Evolutionary conservation across 1,140 invertebrate genomes (phyloP), one percentile per base, ranked within the genome.

Genomic region (Papilio machaon): DNA sequence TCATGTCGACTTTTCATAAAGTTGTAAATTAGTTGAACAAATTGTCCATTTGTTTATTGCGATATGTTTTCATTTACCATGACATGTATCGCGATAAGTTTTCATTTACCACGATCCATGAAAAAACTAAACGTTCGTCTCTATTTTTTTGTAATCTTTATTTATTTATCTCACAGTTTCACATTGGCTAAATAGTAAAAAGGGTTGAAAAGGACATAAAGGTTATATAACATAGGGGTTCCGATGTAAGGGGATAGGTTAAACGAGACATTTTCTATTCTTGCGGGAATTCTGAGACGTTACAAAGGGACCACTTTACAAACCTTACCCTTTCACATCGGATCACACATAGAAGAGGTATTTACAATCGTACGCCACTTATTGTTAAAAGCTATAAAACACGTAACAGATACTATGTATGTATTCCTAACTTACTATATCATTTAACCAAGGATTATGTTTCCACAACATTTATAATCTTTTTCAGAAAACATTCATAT

Each of bases 191-290:
- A 70, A 70, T 35, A 35, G 64, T 70, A 30, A 70, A 70, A 70
- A 70, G 64, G 64, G 64, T 58, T 58, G 54, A 58, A 58, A 58
- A 58, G 54, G 54, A 58, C 54, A 19, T 58, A 58, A 58, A 58
- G 54, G 54, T 70, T 10, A 70, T 70, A 38, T 70, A 70, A 35
- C 13, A 70, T 70, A 38, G 5, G 30, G 30, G 64, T 70, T 70
- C 35, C 64, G 60, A 11, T 70, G 64, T 35, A 70, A 70, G 23
- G 5, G 64, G 64, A 70, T 70, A 35, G 64, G 64, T 70, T 35
- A 70, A 35, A 23, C 64, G 64, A 70, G 64, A 70, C 30, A 70
- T 70, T 70, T 35, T 35, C 23, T 70, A 70, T 70, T 70, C 64
- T 64, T 30, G 60, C 30, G 64, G 64, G 64, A 70, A 70, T 70